Base-by-base conservation (phyloP, 2,113 vertebrate genomes). In the Tringa solitaria region DNA sequence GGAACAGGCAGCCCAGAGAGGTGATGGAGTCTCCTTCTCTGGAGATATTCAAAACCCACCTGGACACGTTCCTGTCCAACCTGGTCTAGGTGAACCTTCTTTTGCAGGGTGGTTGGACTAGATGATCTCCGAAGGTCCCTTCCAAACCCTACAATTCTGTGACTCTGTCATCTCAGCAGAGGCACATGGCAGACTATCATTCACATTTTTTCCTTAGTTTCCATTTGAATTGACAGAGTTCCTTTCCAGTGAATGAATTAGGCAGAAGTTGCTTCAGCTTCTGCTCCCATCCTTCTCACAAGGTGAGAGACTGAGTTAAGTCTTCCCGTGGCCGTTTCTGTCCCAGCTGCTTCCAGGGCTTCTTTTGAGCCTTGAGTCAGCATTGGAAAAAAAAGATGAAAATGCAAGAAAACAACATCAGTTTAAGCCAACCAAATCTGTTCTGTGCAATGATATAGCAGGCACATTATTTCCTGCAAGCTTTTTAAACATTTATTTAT, bases 401-500 rank as follows among this genome's bases (percentile, higher is more conserved):
- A 82, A 39, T 23, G 1, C 5, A 63, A 72, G 46, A 72, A 63
- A 59, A 14, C 4, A 57, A 3, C 9, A 73, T 26, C n/a, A n/a
- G 3, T 67, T 75, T 90, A 67, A 68, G 16, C 4, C 22, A 79
- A 63, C 0, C 3, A 70, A 48, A 53, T 37, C 11, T 45, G 9
- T 37, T 91, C 60, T 10, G 5, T 37, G 22, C 32, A 28, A 46
- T 80, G 12, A 64, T 28, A 54, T 8, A 45, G 20, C 8, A 37
- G 27, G 5, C 0, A 30, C 2, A 28, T 22, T 63, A 61, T 67
- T 85, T 92, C 61, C 22, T 23, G 41, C 74, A 4, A 37, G 12
- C 6, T 45, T 53, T 68, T 22, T 0, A 0, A 46, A 60, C 60
- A 5, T 0, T 0, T 23, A 41, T 46, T 56, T n/a, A 17, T 43